Evolutionary conservation across 1,140 invertebrate genomes (phyloP), one percentile per base, ranked within the genome.

Genomic region (Cyphomyrmex costatus): DNA sequence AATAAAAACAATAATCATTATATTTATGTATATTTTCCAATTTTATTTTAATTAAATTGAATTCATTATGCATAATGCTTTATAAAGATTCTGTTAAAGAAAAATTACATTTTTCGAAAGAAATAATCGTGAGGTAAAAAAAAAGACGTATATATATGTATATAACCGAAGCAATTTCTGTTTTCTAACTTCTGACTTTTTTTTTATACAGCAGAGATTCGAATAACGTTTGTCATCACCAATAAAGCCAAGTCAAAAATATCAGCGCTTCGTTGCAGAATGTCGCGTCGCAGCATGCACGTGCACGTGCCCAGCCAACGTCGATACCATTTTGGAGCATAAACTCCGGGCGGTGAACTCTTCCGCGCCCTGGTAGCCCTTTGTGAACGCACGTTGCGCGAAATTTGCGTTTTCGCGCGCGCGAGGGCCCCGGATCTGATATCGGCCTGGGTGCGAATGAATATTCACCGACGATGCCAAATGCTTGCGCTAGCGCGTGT

Each of bases 381-480:
- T 80, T 80, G 78, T 70, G 65, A 80, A 51, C 60, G 76, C 58
- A 27, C 76, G 42, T 80, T 70, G 78, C 78, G 63, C 63, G 78
- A 80, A 68, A 80, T 80, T 80, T 80, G 78, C 78, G 86, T 74
- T 68, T 87, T 66, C 80, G 36, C 65, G 21, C 80, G 36, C 65
- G 21, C 60, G 33, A 61, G 51, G 36, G 56, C n/a, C 49, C 30
- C 65, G 70, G 68, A 89, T 89, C 87, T 83, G 88, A 89, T 89
- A 89, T 42, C 65, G 30, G 63, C 24, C 27, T 42, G 60, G 30
- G 49, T 58, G 70, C 71, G 73, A 90, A 90, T 89, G 89, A 90
- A 90, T 90, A 90, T 88, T 89, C 89, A 89, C 78, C 83, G 61
- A 24, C 78, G 78, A 89, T 86, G 88, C 84, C 87, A 63, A 86